phyloP scores from a whole-genome alignment of 2,888 invertebrate species.

The Oasisia sp. region DNA sequence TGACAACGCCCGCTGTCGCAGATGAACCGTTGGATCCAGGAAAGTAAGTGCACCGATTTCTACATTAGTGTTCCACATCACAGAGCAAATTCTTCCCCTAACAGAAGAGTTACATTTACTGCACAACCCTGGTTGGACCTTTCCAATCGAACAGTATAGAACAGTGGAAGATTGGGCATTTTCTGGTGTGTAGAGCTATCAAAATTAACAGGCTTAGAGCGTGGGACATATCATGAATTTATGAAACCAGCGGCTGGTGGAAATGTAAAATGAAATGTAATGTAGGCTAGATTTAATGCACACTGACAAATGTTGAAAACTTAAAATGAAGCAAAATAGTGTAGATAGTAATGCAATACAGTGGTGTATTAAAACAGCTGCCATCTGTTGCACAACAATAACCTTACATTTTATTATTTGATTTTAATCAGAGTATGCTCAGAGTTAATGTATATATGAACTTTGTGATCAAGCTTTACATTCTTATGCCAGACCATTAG shows the following conservation, averaged over 20 bases:
- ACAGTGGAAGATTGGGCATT: background rate
- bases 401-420: too few relatives aligned
- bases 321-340: too few relatives aligned
- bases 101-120: background rate
- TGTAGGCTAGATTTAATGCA: too few relatives aligned
- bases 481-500: background rate
- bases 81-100: constrained; percentile 29
- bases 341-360: background rate
- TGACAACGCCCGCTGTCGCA: constrained; percentile 7
- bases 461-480: background rate
- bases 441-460: background rate
- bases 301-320: too few relatives aligned
- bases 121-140: background rate
- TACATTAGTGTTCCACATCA: constrained; percentile 34
- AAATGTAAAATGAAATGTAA: background rate
- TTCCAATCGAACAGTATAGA: background rate
- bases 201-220: too few relatives aligned
- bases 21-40: background rate
- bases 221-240: background rate
- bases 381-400: background rate
- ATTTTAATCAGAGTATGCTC: background rate
- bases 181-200: background rate
- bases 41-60: constrained; percentile 19
- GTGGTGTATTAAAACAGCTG: background rate
- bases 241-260: background rate